Conservation (phyloP, 35 echinoderm and acorn worm species). For the Stichopus chloronotus region DNA sequence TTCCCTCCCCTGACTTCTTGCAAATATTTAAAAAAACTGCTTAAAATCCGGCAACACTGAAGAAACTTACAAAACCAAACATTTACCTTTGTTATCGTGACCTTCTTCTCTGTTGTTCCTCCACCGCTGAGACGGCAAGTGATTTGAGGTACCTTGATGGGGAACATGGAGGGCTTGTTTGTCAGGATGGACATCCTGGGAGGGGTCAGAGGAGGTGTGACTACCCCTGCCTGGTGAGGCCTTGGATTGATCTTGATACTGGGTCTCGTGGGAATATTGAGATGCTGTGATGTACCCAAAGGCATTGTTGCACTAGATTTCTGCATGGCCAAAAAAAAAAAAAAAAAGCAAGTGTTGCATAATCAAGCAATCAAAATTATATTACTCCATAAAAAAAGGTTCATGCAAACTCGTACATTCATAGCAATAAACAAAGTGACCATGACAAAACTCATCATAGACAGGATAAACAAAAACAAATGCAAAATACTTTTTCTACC, state of each 20-base stretch:
- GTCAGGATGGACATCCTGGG: constrained; percentile 93
- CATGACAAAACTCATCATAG: too few species aligned
- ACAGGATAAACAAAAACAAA: too few species aligned
- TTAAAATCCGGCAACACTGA: too few species aligned
- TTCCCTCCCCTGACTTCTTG: too few species aligned
- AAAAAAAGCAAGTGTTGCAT: not conserved
- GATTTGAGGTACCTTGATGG: constrained; percentile 88
- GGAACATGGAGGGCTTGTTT: constrained; percentile 83
- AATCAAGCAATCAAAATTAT: not conserved
- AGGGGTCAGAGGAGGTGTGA: constrained; percentile 67
- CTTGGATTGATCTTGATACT: constrained; percentile 45
- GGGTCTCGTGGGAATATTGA: constrained; percentile 77
- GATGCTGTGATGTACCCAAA: constrained; percentile 80
- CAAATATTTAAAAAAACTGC: too few species aligned
- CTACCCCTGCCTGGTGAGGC: constrained; percentile 40
- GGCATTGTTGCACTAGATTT: constrained; percentile 44
- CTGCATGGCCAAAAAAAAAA: constrained; percentile 4
- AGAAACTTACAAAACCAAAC: not conserved
- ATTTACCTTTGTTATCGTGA: constrained; percentile 51
- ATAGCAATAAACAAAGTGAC: too few species aligned
- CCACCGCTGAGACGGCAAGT: constrained; percentile 50
- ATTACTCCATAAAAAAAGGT: not conserved
- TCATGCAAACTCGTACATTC: not conserved
- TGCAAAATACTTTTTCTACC: too few species aligned
- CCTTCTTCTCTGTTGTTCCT: constrained; percentile 18